These are phyloP conservation scores for Ariopsis seemanni DNA, from an alignment of 2,113 vertebrate species.

Conservation along the genomic window DNA sequence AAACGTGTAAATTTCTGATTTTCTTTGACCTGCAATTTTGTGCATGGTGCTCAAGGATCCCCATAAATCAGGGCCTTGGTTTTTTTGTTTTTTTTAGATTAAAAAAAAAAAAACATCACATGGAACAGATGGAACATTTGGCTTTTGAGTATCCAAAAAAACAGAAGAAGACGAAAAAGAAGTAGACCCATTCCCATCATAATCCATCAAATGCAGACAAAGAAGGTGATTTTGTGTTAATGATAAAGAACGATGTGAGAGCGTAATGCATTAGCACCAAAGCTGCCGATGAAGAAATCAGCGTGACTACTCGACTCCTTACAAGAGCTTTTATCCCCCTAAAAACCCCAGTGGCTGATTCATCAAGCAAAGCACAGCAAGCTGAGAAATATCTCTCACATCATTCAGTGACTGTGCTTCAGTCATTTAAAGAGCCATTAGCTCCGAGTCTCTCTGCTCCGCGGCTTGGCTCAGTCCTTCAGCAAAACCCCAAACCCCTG, in stretches of 20 bases:
- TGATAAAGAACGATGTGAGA: conserved; percentile 1
- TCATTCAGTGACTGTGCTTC: conserved; percentile 27
- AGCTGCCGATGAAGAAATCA: conserved; percentile 7
- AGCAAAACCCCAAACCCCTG: conserved; percentile 64
- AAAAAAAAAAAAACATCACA: not conserved
- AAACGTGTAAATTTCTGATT: not conserved
- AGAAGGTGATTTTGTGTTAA: conserved; percentile 11
- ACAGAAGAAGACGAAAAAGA: not conserved
- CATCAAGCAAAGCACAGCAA: conserved; percentile 19
- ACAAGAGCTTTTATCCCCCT: conserved; percentile 55
- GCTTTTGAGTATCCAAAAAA: not conserved
- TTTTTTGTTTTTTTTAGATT: no score
- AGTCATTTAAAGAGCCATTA: conserved; percentile 44
- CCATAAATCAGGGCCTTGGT: not conserved
- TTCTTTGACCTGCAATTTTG: not conserved
- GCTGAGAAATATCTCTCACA: conserved; percentile 19
- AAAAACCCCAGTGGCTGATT: conserved; percentile 37
- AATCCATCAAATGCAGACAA: conserved; percentile 2
- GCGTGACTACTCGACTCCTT: conserved; percentile 14
- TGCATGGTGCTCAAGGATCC: not conserved
- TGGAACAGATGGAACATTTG: not conserved
- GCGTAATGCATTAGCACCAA: not conserved
- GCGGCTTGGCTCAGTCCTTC: conserved; percentile 53
- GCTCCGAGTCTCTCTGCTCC: conserved; percentile 14
- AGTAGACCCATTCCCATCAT: not conserved